These are phyloP conservation scores for Strigamia crassipes DNA, from an alignment of 2,888 invertebrate genomes.

Conservation along the genomic window DNA sequence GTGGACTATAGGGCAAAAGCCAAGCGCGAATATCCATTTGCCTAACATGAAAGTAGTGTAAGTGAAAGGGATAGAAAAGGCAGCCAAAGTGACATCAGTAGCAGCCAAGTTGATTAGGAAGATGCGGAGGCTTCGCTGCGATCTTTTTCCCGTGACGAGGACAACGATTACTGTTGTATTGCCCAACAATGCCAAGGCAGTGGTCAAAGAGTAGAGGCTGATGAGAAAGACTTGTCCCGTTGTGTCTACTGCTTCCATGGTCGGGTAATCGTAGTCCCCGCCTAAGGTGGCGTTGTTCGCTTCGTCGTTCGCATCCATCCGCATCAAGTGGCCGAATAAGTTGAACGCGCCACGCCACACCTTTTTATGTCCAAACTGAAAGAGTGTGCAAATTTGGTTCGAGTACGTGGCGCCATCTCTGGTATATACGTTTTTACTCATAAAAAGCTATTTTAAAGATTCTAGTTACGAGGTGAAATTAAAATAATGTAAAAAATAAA, in stretches of 20 bases:
- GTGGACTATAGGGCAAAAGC: constrained; percentile 62
- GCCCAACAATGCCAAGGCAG: constrained; percentile 60
- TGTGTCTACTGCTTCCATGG: constrained; percentile 54
- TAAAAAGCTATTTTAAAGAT: too few species aligned
- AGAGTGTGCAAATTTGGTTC: neutral
- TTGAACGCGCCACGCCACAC: constrained; percentile 16
- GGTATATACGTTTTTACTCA: neutral
- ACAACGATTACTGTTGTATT: constrained; percentile 62
- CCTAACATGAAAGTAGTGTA: constrained; percentile 61
- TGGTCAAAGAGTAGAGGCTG: constrained; percentile 60
- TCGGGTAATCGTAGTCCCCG: constrained; percentile 53
- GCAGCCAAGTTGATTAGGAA: constrained; percentile 64
- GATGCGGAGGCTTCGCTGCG: constrained; percentile 55
- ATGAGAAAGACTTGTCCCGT: constrained; percentile 55
- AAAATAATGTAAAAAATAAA: too few species aligned
- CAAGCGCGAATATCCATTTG: constrained; percentile 62
- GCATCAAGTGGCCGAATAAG: constrained; percentile 12
- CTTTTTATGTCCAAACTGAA: constrained; percentile 25
- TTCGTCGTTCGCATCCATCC: constrained; percentile 21
- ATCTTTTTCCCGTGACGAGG: constrained; percentile 59
- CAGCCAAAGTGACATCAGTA: constrained; percentile 63
- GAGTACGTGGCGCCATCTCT: constrained; percentile 16
- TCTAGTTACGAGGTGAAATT: too few species aligned
- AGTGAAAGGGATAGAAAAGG: constrained; percentile 65
- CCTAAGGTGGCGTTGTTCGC: constrained; percentile 16